Evolutionary conservation across 1,140 invertebrate genomes (phyloP), one percentile per base, ranked within the genome.

Genomic region (Stegodyphus dumicola): DNA sequence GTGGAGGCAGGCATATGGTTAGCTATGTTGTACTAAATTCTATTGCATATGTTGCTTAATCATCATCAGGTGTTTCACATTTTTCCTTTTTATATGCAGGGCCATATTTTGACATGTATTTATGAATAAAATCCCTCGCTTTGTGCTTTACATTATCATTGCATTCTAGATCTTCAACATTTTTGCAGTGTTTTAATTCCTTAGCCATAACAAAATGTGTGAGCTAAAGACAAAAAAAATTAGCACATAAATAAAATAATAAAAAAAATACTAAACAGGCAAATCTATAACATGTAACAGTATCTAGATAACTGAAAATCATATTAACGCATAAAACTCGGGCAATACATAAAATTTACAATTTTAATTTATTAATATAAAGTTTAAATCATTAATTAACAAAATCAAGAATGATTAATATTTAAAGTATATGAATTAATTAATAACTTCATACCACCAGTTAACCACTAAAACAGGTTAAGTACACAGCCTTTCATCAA

Each of bases 181-280:
- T 94, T 79, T 95, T 94, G 89, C 96, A 97, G 89, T 98, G 96
- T 89, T 97, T 97, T 89, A 98, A 91, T 91, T 99, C 97, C 92
- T 99, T 99, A 70, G 96, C 93, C 93, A 98, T 94, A n/a, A 99
- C 96, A 91, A 97, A 96, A 91, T 98, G 96, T 1, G 97, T 99
- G 48, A 99, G 91, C 97, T 98, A 92, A 49, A 85, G 51, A 81
- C 13, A 71, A 60, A 15, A 60, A 60, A 60, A 60, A 60, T 10
- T 10, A 5, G 5, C 5, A 60, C 56, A 60, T 60, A 60, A 60
- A 60, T 60, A 60, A 60, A 60, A 60, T 60, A 60, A 60, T 60
- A 60, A 60, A 60, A 10, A 15, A 2, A 5, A 60, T 10, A 60
- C 56, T 60, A 60, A 10, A 10, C 56, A 60, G 0, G 1, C 33